phyloP scores from a whole-genome alignment of 2,888 invertebrate genomes.

The Acanthosoma haemorrhoidale region DNA sequence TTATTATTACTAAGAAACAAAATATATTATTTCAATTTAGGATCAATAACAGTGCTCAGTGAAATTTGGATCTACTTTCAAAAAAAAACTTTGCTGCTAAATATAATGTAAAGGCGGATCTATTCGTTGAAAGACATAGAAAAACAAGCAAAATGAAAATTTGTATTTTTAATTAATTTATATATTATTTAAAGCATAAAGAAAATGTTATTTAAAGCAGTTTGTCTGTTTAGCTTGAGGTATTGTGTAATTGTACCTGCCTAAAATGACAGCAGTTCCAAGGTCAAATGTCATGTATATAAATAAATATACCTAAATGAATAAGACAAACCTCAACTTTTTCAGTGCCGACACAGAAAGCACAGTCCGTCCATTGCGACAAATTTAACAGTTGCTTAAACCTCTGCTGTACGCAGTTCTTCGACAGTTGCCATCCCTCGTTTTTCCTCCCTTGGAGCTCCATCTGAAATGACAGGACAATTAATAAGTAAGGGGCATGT shows the following conservation, averaged over 20 bases:
- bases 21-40: too few species aligned
- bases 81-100: too few species aligned
- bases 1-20: too few species aligned
- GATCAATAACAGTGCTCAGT: too few species aligned
- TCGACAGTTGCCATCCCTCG: slow-evolving; percentile 40
- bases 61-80: too few species aligned
- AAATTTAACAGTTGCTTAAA: slow-evolving; percentile 42
- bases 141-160: too few species aligned
- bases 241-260: too few species aligned
- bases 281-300: background rate
- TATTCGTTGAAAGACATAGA: too few species aligned
- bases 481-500: background rate
- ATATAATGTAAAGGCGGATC: too few species aligned
- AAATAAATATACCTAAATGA: background rate
- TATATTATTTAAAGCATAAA: too few species aligned
- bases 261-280: background rate
- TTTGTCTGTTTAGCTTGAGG: too few species aligned
- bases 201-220: background rate
- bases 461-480: background rate
- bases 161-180: too few species aligned
- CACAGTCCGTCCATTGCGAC: slow-evolving; percentile 57
- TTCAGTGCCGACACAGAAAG: slow-evolving; percentile 50
- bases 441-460: slow-evolving; percentile 16
- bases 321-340: slow-evolving; percentile 45
- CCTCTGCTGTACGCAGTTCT: slow-evolving; percentile 37